Percentiles rank a stretch among this genome's conserved stretches.
Evolutionary conservation across 2,888 invertebrate species (phyloP).

Genomic region (Trichogramma dendrolimi): DNA sequence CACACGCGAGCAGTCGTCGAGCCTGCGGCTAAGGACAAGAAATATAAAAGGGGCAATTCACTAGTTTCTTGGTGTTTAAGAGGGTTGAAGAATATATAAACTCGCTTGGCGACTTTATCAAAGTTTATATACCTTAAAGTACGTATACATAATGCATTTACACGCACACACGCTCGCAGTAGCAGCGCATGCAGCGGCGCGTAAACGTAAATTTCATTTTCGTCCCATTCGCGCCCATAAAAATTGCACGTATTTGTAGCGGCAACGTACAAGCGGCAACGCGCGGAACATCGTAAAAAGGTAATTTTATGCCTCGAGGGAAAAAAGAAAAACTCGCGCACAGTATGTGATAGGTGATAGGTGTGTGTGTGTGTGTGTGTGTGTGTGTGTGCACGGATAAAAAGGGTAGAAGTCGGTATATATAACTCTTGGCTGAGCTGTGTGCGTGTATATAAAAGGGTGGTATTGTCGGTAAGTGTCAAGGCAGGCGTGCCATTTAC

Average conservation of each 20-base stretch:
- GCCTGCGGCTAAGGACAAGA: background rate
- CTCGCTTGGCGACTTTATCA: slow-evolving; percentile 24
- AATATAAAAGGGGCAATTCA: slow-evolving; percentile 13
- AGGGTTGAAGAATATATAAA: background rate
- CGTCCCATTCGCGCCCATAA: slow-evolving; percentile 7
- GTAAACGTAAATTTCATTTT: slow-evolving; percentile 29
- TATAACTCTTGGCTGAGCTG: no score
- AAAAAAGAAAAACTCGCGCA: no score
- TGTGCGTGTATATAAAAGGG: slow-evolving; percentile 16
- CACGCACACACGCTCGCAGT: no score
- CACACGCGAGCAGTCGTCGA: background rate
- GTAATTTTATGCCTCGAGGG: slow-evolving; percentile 29
- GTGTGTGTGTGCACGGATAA: no score
- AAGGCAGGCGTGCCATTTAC: slow-evolving; percentile 30
- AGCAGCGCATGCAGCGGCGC: background rate
- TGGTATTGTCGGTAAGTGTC: slow-evolving; percentile 42
- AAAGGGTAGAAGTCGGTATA: no score
- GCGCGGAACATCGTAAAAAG: slow-evolving; percentile 30
- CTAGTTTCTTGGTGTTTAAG: background rate
- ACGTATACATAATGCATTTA: no score
- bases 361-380: no score
- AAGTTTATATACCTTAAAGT: background rate
- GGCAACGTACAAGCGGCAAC: slow-evolving; percentile 7
- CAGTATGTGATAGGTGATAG: no score
- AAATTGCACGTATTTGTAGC: slow-evolving; percentile 25